Percentiles rank a stretch among this genome's conserved stretches.
Evolutionary conservation across 2,113 vertebrate genomes (phyloP).

Genomic region (Origma solitaria): DNA sequence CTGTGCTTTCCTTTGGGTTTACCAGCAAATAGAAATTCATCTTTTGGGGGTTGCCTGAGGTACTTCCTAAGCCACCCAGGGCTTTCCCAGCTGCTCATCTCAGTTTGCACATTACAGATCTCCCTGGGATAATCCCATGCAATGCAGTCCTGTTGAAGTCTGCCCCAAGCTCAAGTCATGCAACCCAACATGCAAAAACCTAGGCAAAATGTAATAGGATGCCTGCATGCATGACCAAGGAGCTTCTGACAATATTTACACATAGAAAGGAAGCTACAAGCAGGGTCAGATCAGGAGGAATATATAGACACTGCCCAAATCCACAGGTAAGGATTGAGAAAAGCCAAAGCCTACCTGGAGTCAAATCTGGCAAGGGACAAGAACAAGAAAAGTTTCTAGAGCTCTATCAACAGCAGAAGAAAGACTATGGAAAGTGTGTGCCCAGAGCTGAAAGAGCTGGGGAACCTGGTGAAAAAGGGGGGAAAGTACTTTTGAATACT

Average conservation of each 20-base stretch:
- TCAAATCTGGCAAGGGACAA: not conserved
- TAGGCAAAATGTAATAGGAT: not conserved
- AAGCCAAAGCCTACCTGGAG: not conserved
- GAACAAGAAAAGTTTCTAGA: not conserved
- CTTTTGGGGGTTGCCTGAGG: not conserved
- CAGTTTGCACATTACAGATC: not conserved
- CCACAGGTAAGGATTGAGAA: not conserved
- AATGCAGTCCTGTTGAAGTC: not conserved
- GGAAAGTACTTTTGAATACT: not conserved
- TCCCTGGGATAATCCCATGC: not conserved
- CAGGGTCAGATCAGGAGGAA: not conserved
- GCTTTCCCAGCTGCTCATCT: not conserved
- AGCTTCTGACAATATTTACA: not conserved
- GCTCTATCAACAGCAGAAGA: not conserved
- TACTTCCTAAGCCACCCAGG: not conserved
- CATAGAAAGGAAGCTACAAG: not conserved
- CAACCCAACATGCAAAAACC: not conserved
- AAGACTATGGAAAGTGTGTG: not conserved
- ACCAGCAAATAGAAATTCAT: not conserved
- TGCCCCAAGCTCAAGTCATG: not conserved
- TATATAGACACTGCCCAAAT: not conserved
- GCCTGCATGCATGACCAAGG: not conserved
- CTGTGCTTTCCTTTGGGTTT: not conserved
- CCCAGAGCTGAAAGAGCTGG: not conserved
- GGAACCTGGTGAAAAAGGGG: not conserved